Evolutionary conservation across 2,888 invertebrate genomes (phyloP).

Genomic region (Drosophila ustulata): DNA sequence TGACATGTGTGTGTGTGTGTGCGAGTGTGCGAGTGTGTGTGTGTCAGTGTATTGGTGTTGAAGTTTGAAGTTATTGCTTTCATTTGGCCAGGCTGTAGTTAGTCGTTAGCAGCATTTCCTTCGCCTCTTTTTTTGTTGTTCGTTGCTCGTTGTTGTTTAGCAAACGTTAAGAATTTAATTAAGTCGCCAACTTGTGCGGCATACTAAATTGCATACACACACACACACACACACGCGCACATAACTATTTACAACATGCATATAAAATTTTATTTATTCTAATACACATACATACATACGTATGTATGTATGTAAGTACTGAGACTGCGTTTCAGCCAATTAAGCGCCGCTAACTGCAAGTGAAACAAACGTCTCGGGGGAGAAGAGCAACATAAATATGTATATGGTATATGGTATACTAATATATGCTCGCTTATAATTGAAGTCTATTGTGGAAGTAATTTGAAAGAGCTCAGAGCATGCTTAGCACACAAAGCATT

Average conservation of each 20-base stretch:
- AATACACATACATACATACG: neutral
- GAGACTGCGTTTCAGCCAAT: neutral
- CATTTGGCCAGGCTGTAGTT: slow-evolving; percentile 59
- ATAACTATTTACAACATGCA: slow-evolving; percentile 25
- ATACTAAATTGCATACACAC: slow-evolving; percentile 6
- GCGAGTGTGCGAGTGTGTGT: slow-evolving; percentile 21
- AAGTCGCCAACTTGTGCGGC: slow-evolving; percentile 53
- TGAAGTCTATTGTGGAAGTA: neutral
- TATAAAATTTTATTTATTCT: slow-evolving; percentile 31
- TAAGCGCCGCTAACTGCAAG: slow-evolving; percentile 6
- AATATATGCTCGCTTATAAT: neutral
- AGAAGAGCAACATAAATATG: neutral
- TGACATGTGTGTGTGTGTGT: slow-evolving; percentile 36
- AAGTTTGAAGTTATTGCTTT: slow-evolving; percentile 72
- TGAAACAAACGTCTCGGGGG: neutral
- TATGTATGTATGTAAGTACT: too few species aligned
- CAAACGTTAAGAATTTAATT: slow-evolving; percentile 75
- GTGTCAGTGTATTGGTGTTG: slow-evolving; percentile 43
- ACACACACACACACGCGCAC: slow-evolving; percentile 2
- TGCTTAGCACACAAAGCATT: too few species aligned
- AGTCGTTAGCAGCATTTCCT: slow-evolving; percentile 31
- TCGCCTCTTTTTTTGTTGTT: neutral
- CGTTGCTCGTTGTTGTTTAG: slow-evolving; percentile 29
- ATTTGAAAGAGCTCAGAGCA: too few species aligned
- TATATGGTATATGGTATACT: neutral